Base-by-base conservation (phyloP, 2,888 invertebrate species). In the Craniophora ligustri region DNA sequence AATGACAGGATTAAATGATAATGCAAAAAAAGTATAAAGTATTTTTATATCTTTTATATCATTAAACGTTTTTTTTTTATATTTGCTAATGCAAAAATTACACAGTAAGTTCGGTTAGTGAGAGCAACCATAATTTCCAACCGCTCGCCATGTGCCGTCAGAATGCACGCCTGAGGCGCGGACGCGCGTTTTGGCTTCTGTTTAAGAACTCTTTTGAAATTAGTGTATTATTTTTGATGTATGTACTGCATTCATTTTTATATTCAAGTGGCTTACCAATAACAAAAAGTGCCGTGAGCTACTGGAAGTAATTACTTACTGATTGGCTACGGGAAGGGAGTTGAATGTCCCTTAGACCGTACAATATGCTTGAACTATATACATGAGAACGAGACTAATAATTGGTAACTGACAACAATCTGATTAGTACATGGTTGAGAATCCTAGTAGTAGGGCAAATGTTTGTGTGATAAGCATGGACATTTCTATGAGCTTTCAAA, bases 101-200 rank as follows among this genome's bases (percentile, higher is more conserved):
- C 2, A 15, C 14, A 11, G 13, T 1, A 18, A n/a, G 49, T 49
- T 65, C 58, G 30, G 11, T 41, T 44, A 70, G 48, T 65, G 58
- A 51, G 71, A 76, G 62, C 46, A 50, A 62, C 60, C 67, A 61
- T 66, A 73, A 67, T 68, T 56, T 47, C 65, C 72, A 74, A 77
- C 62, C 59, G 65, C 39, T 28, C 75, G 79, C 82, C 84, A 84
- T 79, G 74, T 82, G 74, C 75, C 76, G 81, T 81, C 79, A 78
- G 83, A 84, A 81, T 81, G 76, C 72, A 57, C 60, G 88, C 92
- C 91, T 50, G 76, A 48, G 91, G 92, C 84, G 78, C 87, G 85
- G 87, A 86, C 86, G 86, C 86, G 81, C 83, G 84, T 89, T 90
- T 88, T 79, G 86, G 92, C 92, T 92, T 89, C 92, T 91, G 92